Percentiles rank a stretch among this genome's conserved stretches.
phyloP scores from a whole-genome alignment of 1,140 invertebrate genomes.

The Achroia grisella region DNA sequence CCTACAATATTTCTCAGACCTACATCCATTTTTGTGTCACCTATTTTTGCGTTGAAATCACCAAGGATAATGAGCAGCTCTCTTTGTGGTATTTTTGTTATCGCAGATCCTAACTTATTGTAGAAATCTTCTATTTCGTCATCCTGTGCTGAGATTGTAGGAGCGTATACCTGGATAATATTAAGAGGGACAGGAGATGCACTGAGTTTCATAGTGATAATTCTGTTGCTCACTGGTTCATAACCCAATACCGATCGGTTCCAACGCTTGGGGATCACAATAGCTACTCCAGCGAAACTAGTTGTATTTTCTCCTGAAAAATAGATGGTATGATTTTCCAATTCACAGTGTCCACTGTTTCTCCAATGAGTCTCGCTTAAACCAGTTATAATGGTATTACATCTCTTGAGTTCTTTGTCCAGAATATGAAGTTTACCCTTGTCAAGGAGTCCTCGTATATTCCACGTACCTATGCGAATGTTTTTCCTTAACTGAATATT shows the following conservation, averaged over 20 bases:
- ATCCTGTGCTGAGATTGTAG: conserved; percentile 7
- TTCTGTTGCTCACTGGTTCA: conserved; percentile 1
- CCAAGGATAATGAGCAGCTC: conserved; percentile 13
- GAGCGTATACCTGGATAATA: conserved; percentile 16
- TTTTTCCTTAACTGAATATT: not conserved
- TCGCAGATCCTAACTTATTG: conserved; percentile 7
- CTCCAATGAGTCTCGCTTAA: conserved; percentile 19
- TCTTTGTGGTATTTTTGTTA: conserved; percentile 14
- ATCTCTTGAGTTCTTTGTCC: conserved; percentile 9
- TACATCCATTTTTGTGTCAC: conserved; percentile 1
- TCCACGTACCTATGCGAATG: conserved; percentile 13
- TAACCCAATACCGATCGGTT: conserved; percentile 1
- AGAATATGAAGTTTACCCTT: conserved; percentile 10
- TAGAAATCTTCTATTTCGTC: conserved; percentile 18
- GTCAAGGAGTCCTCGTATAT: conserved; percentile 12
- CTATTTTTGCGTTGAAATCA: conserved; percentile 22
- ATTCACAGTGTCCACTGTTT: conserved; percentile 6
- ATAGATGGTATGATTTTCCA: conserved; percentile 14
- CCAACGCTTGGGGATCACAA: conserved; percentile 9
- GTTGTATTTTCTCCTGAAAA: conserved; percentile 7
- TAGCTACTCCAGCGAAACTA: conserved; percentile 13
- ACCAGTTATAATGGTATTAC: conserved; percentile 9
- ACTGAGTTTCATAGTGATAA: conserved; percentile 3
- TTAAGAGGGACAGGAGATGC: conserved; percentile 10
- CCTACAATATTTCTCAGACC: conserved; percentile 6